Evolutionary conservation across 2,113 vertebrate genomes (phyloP).

Genomic region (Tupaia chinensis): DNA sequence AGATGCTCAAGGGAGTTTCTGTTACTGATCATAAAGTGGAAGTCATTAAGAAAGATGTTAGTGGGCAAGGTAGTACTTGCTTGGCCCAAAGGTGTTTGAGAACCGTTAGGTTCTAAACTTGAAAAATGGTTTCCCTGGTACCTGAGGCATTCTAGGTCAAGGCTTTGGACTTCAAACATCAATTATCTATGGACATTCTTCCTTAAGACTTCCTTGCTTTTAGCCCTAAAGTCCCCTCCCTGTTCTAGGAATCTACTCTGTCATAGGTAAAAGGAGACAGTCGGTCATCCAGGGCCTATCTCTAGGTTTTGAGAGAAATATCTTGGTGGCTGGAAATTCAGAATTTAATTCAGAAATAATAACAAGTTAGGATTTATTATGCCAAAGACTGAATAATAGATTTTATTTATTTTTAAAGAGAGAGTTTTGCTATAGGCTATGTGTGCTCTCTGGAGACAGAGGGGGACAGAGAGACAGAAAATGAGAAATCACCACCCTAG

Average conservation of each 20-base stretch:
- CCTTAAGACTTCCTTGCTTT: not conserved
- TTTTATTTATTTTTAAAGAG: too few species aligned
- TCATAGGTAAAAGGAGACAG: not conserved
- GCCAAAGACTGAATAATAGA: not conserved
- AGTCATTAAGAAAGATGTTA: not conserved
- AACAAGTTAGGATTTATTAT: conserved; percentile 9
- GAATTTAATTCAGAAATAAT: conserved; percentile 56
- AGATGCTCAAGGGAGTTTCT: not conserved
- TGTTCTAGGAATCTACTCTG: not conserved
- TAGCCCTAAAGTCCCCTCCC: not conserved
- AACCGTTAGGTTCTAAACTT: not conserved
- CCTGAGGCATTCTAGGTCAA: not conserved
- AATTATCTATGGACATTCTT: not conserved
- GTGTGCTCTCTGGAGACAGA: too few species aligned
- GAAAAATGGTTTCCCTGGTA: not conserved
- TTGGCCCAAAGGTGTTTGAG: not conserved
- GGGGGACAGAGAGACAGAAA: too few species aligned
- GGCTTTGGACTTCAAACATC: not conserved
- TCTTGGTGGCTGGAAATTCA: not conserved
- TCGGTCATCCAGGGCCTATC: not conserved
- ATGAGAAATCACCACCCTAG: too few species aligned
- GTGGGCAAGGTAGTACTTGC: not conserved
- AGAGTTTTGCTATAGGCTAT: too few species aligned
- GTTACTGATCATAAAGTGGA: not conserved
- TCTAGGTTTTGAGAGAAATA: conserved; percentile 44